Conservation (phyloP, 2,113 vertebrate species). For the Mus spicilegus region DNA sequence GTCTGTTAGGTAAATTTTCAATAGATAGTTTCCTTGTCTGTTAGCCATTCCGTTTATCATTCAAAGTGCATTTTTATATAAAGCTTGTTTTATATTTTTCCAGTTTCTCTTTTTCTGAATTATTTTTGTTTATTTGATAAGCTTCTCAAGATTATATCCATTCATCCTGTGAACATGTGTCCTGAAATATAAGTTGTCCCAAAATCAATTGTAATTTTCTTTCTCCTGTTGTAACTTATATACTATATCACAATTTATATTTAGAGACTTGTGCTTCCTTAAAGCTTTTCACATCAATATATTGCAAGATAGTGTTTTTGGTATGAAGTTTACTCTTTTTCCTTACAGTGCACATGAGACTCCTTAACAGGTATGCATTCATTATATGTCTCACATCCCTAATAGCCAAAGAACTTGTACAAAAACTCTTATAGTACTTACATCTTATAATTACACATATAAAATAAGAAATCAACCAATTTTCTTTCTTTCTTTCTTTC, state of each 20-base stretch:
- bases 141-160: not conserved
- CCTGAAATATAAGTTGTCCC: not conserved
- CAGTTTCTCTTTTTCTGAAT: not conserved
- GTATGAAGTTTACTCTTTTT: too few relatives aligned
- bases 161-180: not conserved
- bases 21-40: not conserved
- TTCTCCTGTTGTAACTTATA: not conserved
- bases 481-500: too few relatives aligned
- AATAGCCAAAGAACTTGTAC: not conserved
- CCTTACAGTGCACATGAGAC: too few relatives aligned
- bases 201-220: not conserved
- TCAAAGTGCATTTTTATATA: not conserved
- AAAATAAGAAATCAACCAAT: not conserved
- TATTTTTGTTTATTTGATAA: too few relatives aligned
- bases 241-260: not conserved
- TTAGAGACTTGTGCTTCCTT: not conserved
- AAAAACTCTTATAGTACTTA: not conserved
- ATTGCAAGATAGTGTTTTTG: not conserved
- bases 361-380: not conserved
- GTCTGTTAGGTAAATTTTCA: not conserved
- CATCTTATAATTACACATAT: not conserved
- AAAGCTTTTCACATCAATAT: not conserved
- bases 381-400: fast-evolving
- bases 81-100: not conserved
- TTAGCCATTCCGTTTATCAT: not conserved